Evolutionary conservation across 2,888 invertebrate genomes (phyloP), one percentile per base, ranked within the genome.

Genomic region (Parnassius glacialis): DNA sequence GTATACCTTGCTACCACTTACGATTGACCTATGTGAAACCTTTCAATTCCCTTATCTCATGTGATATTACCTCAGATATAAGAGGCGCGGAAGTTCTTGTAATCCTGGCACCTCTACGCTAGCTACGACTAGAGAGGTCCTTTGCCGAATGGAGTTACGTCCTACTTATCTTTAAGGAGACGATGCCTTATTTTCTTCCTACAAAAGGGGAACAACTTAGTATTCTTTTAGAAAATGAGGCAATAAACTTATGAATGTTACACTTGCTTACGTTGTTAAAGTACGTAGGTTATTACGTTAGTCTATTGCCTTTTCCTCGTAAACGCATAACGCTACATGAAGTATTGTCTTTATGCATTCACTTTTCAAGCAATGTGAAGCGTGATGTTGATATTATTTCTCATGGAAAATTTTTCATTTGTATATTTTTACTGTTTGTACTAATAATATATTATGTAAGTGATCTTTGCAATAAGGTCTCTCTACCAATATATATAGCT

Each of bases 111-210:
- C 78, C 81, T 80, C 81, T 80, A 81, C 80, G 78, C 78, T 69
- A 80, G 81, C 82, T 80, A 77, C 81, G 83, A 85, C 80, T 84
- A 78, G 83, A 89, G 88, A 87, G 90, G 84, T 87, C 88, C 89
- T 90, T 88, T 84, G 81, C 85, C 79, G 87, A 89, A 89, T 89
- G 87, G 89, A 88, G 90, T 90, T 89, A 89, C 89, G 86, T 88
- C 84, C 84, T 88, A 89, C 89, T 90, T 90, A 90, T 88, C 84
- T 87, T 84, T 88, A 86, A 88, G 86, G 81, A 81, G 85, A 85
- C 84, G 83, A 74, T 85, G 85, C 86, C 87, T 90, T 87, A 90
- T 88, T 88, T 89, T 88, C 85, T 83, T 82, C 81, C 52, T 81
- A 79, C 76, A 75, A 78, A 76, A 77, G 76, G 79, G 74, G 74